These are phyloP conservation scores for Cherax destructor DNA, from an alignment of 1,140 invertebrate species.

Conservation along the genomic window DNA sequence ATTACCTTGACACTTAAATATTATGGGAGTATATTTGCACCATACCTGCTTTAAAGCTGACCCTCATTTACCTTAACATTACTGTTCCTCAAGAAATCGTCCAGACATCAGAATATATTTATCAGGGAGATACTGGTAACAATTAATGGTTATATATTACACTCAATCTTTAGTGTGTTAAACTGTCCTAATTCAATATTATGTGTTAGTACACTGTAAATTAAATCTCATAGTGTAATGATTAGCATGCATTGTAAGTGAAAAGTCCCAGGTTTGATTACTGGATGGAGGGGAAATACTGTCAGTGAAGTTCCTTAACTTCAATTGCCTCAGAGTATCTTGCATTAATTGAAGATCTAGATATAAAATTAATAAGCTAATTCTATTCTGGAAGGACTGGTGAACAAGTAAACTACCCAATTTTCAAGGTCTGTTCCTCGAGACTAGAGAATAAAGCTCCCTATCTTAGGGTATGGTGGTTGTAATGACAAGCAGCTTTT, in stretches of 20 bases:
- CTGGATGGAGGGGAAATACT: no score
- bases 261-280: neutral
- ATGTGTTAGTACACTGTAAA: neutral
- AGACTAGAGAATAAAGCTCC: no score
- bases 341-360: no score
- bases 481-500: no score
- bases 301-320: no score
- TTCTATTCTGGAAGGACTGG: no score
- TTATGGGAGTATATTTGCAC: neutral
- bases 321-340: no score
- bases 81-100: neutral
- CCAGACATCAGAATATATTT: neutral
- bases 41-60: neutral
- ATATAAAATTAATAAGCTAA: no score
- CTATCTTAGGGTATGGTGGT: no score
- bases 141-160: neutral
- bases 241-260: neutral
- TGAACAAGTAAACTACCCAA: no score
- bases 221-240: neutral
- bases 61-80: neutral
- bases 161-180: neutral
- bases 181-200: neutral
- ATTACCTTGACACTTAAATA: constrained; percentile 15
- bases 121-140: neutral
- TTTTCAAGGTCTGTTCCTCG: no score